Evolutionary conservation across 2,797 vertebrate species (phyloP).

Genomic region (Tauraco hartlaubi): DNA sequence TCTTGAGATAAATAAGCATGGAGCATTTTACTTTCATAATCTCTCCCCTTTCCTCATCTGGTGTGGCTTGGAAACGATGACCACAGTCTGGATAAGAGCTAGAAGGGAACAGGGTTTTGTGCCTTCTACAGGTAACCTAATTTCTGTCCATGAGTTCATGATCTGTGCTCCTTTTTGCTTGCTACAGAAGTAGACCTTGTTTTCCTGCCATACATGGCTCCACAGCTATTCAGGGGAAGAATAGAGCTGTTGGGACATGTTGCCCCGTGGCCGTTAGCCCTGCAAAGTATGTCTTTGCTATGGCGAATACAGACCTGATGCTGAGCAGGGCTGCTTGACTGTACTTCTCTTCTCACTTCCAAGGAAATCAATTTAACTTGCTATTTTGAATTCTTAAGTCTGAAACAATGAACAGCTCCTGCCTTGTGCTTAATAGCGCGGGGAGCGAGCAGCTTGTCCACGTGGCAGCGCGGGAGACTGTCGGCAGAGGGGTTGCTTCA

Average conservation of each 20-base stretch:
- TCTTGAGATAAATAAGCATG: not conserved
- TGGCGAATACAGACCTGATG: not conserved
- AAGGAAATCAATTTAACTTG: not conserved
- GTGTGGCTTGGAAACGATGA: not conserved
- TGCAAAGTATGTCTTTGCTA: not conserved
- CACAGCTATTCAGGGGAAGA: not conserved
- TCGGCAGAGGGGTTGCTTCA: not conserved
- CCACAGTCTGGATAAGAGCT: not conserved
- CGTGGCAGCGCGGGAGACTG: rapidly evolving
- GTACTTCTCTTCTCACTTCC: not conserved
- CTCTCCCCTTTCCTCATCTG: not conserved
- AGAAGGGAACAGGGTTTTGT: not conserved
- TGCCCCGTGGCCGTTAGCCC: not conserved
- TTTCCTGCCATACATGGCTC: not conserved
- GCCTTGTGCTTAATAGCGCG: not conserved
- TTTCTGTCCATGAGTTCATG: not conserved
- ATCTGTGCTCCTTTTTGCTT: not conserved
- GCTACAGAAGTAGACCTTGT: not conserved
- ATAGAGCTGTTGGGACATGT: not conserved
- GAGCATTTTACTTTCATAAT: not conserved
- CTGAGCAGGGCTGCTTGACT: not conserved
- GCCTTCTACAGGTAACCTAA: not conserved
- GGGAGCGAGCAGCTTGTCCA: not conserved
- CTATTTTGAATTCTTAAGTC: not conserved
- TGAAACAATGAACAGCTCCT: not conserved